phyloP scores from a whole-genome alignment of 2,888 invertebrate species.

The Hydroisotoma schaefferi region DNA sequence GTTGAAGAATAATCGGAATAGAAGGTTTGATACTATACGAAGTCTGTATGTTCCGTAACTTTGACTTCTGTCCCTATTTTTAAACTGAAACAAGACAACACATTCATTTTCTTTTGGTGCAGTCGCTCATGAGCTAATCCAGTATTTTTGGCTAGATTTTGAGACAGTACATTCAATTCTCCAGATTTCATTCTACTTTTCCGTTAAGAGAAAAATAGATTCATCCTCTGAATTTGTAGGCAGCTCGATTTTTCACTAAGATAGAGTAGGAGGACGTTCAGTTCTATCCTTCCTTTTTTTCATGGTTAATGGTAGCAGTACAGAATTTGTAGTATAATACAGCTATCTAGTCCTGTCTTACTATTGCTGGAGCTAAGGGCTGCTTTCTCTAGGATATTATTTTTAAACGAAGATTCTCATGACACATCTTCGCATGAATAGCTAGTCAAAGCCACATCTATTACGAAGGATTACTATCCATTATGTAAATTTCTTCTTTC shows the following conservation, averaged over 20 bases:
- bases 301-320: too few species aligned
- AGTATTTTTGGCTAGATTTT: not conserved
- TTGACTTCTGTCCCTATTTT: slow-evolving; percentile 11
- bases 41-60: too few species aligned
- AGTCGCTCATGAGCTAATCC: slow-evolving; percentile 6
- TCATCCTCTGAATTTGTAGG: not conserved
- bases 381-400: too few species aligned
- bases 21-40: not conserved
- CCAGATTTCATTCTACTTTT: slow-evolving; percentile 3
- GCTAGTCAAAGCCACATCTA: too few species aligned
- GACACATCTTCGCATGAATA: too few species aligned
- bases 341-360: too few species aligned
- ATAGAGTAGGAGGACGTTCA: not conserved
- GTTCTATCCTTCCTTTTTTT: not conserved
- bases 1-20: not conserved
- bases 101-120: slow-evolving; percentile 9
- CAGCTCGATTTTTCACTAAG: slow-evolving; percentile 1
- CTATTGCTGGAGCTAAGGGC: too few species aligned
- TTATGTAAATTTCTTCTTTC: too few species aligned
- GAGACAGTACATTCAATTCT: slow-evolving; percentile 1
- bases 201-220: not conserved
- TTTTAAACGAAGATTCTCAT: too few species aligned
- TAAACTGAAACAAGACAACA: slow-evolving; percentile 12
- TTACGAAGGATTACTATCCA: too few species aligned
- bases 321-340: too few species aligned